A percentile compares a stretch with the other conserved stretches of the same genome.
These are phyloP conservation scores for Neoniphon sammara DNA, from an alignment of 2,797 vertebrate species.

Conservation along the genomic window DNA sequence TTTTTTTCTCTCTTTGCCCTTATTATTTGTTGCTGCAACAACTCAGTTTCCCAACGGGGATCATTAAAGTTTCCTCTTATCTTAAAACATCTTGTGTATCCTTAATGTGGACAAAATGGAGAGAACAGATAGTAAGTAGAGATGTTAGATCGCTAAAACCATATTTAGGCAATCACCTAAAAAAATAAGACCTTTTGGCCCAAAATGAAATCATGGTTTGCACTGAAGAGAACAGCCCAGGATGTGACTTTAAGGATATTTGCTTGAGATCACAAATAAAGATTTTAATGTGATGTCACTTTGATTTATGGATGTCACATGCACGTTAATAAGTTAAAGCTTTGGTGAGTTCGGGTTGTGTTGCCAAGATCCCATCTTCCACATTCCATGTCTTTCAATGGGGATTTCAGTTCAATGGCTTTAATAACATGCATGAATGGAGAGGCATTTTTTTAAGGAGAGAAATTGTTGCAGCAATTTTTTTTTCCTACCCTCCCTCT, in stretches of 20 bases:
- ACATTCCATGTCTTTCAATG: slow-evolving; percentile 85
- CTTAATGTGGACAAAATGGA: slow-evolving; percentile 15
- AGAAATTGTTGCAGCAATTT: slow-evolving; percentile 83
- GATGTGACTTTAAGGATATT: slow-evolving; percentile 27
- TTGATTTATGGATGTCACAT: slow-evolving; percentile 86
- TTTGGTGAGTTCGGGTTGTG: slow-evolving; percentile 83
- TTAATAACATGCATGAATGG: slow-evolving; percentile 95
- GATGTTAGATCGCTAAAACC: not conserved
- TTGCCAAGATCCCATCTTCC: slow-evolving; percentile 85
- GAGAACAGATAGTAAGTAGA: slow-evolving; percentile 1
- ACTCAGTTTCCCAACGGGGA: not conserved
- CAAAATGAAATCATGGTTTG: slow-evolving; percentile 6
- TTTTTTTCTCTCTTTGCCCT: not conserved
- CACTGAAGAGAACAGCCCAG: not conserved
- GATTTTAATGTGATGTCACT: slow-evolving; percentile 73
- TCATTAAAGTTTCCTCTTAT: not conserved
- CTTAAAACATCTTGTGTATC: not conserved
- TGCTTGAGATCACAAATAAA: slow-evolving; percentile 37
- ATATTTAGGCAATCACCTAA: not conserved
- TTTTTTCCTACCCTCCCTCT: slow-evolving; percentile 79
- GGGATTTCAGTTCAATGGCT: slow-evolving; percentile 88
- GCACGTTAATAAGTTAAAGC: slow-evolving; percentile 84
- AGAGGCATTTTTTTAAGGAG: slow-evolving; percentile 84
- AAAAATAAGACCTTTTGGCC: not conserved
- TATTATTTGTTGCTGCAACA: not conserved